A percentile compares a stretch with the other conserved stretches of the same genome.
These are phyloP conservation scores for Bicyclus anynana DNA, from an alignment of 1,140 invertebrate species.

Conservation along the genomic window DNA sequence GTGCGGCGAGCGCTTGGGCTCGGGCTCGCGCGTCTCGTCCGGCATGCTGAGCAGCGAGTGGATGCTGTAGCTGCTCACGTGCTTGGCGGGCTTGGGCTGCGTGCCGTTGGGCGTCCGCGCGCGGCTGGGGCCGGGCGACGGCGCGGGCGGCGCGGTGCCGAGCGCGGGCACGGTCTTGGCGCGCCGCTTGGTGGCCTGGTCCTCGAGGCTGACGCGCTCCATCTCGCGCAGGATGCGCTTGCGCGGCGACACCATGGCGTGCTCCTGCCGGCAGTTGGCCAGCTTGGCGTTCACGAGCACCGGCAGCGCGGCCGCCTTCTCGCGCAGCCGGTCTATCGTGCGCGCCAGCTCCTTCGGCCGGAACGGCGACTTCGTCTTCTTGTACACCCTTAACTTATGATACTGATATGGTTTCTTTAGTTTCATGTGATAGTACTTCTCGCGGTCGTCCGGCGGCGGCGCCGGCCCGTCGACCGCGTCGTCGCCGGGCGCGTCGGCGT, in stretches of 20 bases:
- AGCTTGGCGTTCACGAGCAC: conserved; percentile 66
- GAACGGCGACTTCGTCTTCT: conserved; percentile 57
- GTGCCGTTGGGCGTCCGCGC: conserved; percentile 42
- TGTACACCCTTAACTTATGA: conserved; percentile 73
- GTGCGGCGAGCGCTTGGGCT: conserved; percentile 54
- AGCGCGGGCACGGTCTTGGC: conserved; percentile 70
- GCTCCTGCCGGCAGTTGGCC: conserved; percentile 68
- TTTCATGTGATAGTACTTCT: conserved; percentile 72
- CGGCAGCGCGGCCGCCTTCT: conserved; percentile 62
- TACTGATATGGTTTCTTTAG: conserved; percentile 74
- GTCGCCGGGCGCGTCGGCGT: conserved; percentile 49
- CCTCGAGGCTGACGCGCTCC: conserved; percentile 84
- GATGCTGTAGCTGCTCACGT: conserved; percentile 86
- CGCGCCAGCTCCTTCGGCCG: conserved; percentile 59
- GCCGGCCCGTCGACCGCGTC: conserved; percentile 57
- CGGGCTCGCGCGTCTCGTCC: conserved; percentile 59
- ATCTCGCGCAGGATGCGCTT: conserved; percentile 86
- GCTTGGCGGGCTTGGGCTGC: conserved; percentile 56
- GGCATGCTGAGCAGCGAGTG: conserved; percentile 83
- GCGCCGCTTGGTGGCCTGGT: conserved; percentile 70
- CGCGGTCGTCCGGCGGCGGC: conserved; percentile 52
- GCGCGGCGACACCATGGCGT: conserved; percentile 81
- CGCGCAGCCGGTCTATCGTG: conserved; percentile 71
- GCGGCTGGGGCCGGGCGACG: conserved; percentile 58
- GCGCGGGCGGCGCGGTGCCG: conserved; percentile 60